phyloP scores from a whole-genome alignment of 1,140 invertebrate species.

The Agrypnia vestita region DNA sequence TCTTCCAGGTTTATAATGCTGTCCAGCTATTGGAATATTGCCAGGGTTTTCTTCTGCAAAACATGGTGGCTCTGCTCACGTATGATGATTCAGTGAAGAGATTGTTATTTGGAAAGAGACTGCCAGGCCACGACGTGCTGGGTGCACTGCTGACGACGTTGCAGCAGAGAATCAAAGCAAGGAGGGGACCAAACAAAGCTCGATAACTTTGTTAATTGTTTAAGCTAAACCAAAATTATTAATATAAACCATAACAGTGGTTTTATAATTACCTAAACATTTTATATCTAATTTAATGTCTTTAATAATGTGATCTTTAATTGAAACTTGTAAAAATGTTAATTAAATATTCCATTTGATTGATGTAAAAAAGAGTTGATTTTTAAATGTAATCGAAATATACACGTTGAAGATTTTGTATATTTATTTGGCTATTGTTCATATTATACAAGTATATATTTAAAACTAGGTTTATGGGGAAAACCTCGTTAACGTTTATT shows the following conservation, averaged over 20 bases:
- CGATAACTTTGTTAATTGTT: constrained; percentile 41
- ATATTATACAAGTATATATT: constrained; percentile 3
- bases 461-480: constrained; percentile 11
- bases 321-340: constrained; percentile 21
- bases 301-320: constrained; percentile 1
- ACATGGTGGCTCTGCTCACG: constrained; percentile 93
- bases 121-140: constrained; percentile 92
- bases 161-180: constrained; percentile 84
- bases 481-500: constrained; percentile 28
- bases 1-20: constrained; percentile 87
- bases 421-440: not conserved
- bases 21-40: constrained; percentile 90
- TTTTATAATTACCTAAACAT: not conserved
- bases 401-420: not conserved
- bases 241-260: not conserved
- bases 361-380: constrained; percentile 1
- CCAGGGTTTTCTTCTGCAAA: constrained; percentile 92
- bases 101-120: constrained; percentile 89
- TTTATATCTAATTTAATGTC: constrained; percentile 9
- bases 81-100: constrained; percentile 93
- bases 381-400: too few relatives aligned
- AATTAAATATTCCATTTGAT: constrained; percentile 9
- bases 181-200: constrained; percentile 62
- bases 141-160: constrained; percentile 85
- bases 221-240: constrained; percentile 47